A percentile compares a stretch with the other conserved stretches of the same genome.
phyloP scores from a whole-genome alignment of 1,140 invertebrate species.

The Wiebesia pumilae region DNA sequence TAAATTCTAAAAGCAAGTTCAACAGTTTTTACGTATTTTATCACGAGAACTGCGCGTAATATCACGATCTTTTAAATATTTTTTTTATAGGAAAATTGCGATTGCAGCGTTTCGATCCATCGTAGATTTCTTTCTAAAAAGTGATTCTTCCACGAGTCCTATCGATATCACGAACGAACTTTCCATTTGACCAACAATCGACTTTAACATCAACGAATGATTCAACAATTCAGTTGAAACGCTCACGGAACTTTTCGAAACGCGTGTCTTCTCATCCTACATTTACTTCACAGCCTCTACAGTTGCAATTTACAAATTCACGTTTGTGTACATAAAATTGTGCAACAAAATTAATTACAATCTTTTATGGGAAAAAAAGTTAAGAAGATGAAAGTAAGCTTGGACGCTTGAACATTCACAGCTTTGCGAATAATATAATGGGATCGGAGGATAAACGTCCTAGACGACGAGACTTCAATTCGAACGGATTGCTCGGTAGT shows the following conservation, averaged over 20 bases:
- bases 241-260: background rate
- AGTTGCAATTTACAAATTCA: background rate
- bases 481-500: background rate
- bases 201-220: too few relatives aligned
- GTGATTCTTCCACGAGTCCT: too few relatives aligned
- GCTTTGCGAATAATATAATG: background rate
- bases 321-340: background rate
- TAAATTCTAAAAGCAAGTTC: too few relatives aligned
- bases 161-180: too few relatives aligned
- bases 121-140: too few relatives aligned
- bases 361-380: background rate
- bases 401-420: background rate
- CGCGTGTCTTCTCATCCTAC: background rate
- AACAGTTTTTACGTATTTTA: too few relatives aligned
- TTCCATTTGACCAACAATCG: too few relatives aligned
- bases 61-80: too few relatives aligned
- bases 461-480: background rate
- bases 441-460: background rate
- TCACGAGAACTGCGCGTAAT: too few relatives aligned
- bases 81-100: too few relatives aligned
- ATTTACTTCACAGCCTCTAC: background rate
- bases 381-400: background rate
- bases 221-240: background rate
- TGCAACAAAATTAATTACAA: constrained; percentile 8
- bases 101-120: too few relatives aligned